Evolutionary conservation across 1,140 invertebrate genomes (phyloP).

Genomic region (Drosophila serrata): DNA sequence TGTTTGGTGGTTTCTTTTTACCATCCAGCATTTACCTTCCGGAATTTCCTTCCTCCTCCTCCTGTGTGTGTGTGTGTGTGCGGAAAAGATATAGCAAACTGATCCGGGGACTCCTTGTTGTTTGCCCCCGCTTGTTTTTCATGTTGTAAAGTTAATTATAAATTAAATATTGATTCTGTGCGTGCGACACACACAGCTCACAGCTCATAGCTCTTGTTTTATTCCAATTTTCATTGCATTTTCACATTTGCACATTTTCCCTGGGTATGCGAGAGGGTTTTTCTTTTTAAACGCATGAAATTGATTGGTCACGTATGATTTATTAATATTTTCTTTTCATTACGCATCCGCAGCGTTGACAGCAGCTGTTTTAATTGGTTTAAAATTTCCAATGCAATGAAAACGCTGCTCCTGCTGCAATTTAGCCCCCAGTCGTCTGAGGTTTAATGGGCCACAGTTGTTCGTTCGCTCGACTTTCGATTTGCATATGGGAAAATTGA

Average conservation of each 20-base stretch:
- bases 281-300: slow-evolving; percentile 61
- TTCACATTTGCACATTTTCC: not conserved
- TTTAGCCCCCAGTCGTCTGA: slow-evolving; percentile 74
- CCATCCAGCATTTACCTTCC: slow-evolving; percentile 39
- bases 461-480: slow-evolving; percentile 38
- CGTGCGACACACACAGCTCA: slow-evolving; percentile 23
- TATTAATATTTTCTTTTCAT: slow-evolving; percentile 84
- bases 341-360: slow-evolving; percentile 76
- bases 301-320: slow-evolving; percentile 83
- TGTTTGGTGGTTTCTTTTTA: slow-evolving; percentile 37
- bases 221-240: slow-evolving; percentile 30
- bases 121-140: slow-evolving; percentile 74
- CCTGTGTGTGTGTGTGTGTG: slow-evolving; percentile 41
- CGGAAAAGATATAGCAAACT: slow-evolving; percentile 68
- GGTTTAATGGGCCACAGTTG: slow-evolving; percentile 76
- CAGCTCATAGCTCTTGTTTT: slow-evolving; percentile 13
- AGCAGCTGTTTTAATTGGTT: slow-evolving; percentile 83
- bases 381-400: slow-evolving; percentile 74
- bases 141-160: slow-evolving; percentile 84
- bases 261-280: not conserved
- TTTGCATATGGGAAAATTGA: slow-evolving; percentile 37
- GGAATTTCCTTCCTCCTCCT: slow-evolving; percentile 6
- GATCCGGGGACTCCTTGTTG: slow-evolving; percentile 47
- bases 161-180: slow-evolving; percentile 83
- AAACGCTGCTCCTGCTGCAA: slow-evolving; percentile 47